Evolutionary conservation across 1,140 invertebrate genomes (phyloP), one percentile per base, ranked within the genome.

Genomic region (Leucophenga varia): DNA sequence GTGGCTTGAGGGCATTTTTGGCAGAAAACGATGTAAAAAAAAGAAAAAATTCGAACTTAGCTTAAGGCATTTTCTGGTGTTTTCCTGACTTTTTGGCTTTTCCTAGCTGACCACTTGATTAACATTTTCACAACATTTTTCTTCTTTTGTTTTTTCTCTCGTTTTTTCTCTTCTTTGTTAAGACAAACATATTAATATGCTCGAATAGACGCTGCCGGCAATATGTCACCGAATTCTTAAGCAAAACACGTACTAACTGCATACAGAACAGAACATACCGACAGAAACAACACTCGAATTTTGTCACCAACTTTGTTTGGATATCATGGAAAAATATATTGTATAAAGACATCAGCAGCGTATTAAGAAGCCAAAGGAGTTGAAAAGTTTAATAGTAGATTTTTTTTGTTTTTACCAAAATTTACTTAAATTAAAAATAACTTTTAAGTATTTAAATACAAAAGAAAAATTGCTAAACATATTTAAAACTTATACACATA

Each of bases 211-310:
- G 52, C 55, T 50, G 57, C 52, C 51, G 59, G 55, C 63, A 67
- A 67, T 67, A 67, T 67, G 63, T 67, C 64, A 67, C 63, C 48
- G 52, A 57, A 67, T 67, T 67, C 56, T 64, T 67, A 67, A 68
- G 59, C 64, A 59, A 49, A 51, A 63, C 63, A 67, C 63, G 63
- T 67, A 68, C 64, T 5, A 10, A 10, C 5, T 6, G 5, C 22
- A 25, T 25, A 37, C 59, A 7, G 25, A 55, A 54, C 52, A 25
- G 22, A 6, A n/a, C n/a, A n/a, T n/a, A n/a, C n/a, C n/a, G n/a
- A n/a, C 10, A 10, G 5, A 10, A 25, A 25, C 5, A 25, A 25
- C 60, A 59, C 54, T 60, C 57, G 55, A 64, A 61, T 58, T 64
- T 64, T 61, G 61, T 64, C 6, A 8, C 22, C 22, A 25, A 10